Conservation (phyloP, 2,888 invertebrate genomes). For the Fissipunctia ypsillon region DNA sequence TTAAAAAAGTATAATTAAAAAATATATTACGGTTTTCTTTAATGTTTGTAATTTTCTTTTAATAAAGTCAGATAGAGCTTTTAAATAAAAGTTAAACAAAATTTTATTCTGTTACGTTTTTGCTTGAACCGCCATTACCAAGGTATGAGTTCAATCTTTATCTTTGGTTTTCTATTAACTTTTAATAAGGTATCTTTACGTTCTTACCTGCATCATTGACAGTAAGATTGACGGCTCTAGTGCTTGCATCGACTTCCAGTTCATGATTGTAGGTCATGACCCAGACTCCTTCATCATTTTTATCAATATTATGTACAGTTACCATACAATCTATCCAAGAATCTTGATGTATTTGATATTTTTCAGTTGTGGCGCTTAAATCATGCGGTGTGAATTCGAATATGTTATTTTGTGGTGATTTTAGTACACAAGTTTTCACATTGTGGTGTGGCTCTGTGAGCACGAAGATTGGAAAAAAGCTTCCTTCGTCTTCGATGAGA, state of each 20-base stretch:
- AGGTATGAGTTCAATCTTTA: background rate
- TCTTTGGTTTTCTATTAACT: background rate
- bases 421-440: slow-evolving; percentile 23
- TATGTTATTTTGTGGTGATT: slow-evolving; percentile 11
- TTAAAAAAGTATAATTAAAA: too few species aligned
- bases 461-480: background rate
- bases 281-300: slow-evolving; percentile 49
- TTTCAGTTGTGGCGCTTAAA: background rate
- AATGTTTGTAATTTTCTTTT: too few species aligned
- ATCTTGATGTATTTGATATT: slow-evolving; percentile 29
- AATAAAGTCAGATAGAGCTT: too few species aligned
- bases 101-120: too few species aligned
- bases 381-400: slow-evolving; percentile 27
- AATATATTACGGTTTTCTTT: too few species aligned
- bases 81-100: too few species aligned
- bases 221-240: slow-evolving; percentile 1
- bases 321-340: slow-evolving; percentile 23
- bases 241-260: background rate
- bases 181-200: background rate
- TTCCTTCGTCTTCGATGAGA: background rate
- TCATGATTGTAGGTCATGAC: slow-evolving; percentile 25
- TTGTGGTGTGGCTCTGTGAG: background rate
- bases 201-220: slow-evolving; percentile 40
- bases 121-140: too few species aligned
- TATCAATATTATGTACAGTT: slow-evolving; percentile 17